Conservation (phyloP, 2,888 invertebrate genomes). For the Acheta domesticus region DNA sequence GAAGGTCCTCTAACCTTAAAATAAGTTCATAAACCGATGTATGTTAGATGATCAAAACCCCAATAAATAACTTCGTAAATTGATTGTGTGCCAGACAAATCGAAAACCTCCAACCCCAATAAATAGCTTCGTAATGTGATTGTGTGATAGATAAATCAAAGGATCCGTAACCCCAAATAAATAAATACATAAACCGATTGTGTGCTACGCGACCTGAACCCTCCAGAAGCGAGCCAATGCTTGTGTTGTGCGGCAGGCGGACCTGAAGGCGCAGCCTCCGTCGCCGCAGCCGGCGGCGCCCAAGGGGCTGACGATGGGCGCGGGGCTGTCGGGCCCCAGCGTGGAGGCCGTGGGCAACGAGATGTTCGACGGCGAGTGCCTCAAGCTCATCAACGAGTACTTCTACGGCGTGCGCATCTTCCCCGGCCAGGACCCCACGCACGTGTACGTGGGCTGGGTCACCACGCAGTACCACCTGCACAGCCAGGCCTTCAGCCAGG, state of each 20-base stretch:
- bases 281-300: conserved; percentile 60
- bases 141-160: too few relatives aligned
- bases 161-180: too few relatives aligned
- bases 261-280: conserved; percentile 60
- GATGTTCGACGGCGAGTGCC: conserved; percentile 80
- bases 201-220: too few relatives aligned
- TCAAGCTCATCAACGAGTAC: conserved; percentile 94
- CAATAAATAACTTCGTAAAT: too few relatives aligned
- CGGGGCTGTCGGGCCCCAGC: conserved; percentile 57
- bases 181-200: too few relatives aligned
- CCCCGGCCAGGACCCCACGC: conserved; percentile 91
- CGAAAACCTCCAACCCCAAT: too few relatives aligned
- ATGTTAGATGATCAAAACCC: too few relatives aligned
- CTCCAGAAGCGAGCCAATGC: too few relatives aligned
- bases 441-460: conserved; percentile 98
- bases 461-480: conserved; percentile 94
- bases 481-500: conserved; percentile 86
- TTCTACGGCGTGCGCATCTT: conserved; percentile 86
- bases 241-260: conserved; percentile 49
- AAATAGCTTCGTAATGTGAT: too few relatives aligned
- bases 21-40: too few relatives aligned
- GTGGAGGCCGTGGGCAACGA: conserved; percentile 82
- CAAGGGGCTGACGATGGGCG: conserved; percentile 63
- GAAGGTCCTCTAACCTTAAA: too few relatives aligned
- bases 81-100: too few relatives aligned